A percentile compares a stretch with the other conserved stretches of the same genome.
Evolutionary conservation across 2,797 vertebrate genomes (phyloP).

Genomic region (Rhinophrynus dorsalis): DNA sequence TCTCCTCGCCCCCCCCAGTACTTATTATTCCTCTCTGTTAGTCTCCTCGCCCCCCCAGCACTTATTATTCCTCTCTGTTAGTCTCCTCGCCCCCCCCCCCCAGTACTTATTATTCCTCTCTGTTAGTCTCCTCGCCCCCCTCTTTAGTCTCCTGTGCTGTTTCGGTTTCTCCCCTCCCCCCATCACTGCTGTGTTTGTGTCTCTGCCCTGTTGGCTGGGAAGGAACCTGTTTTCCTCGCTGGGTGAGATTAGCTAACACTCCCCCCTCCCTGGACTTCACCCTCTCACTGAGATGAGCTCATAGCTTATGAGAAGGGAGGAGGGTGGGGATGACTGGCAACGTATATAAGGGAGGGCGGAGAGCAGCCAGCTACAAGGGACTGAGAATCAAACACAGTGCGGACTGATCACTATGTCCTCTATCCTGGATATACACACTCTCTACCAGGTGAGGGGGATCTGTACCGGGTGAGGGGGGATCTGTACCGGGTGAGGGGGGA

Average conservation of each 20-base stretch:
- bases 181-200: background rate
- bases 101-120: background rate
- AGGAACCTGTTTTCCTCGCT: constrained; percentile 20
- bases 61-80: too few species aligned
- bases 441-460: constrained; percentile 42
- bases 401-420: constrained; percentile 45
- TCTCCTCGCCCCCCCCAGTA: too few species aligned
- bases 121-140: background rate
- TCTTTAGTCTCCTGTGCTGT: background rate
- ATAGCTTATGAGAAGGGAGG: constrained; percentile 1
- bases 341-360: constrained; percentile 6
- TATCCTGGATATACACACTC: constrained; percentile 46
- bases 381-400: constrained; percentile 5
- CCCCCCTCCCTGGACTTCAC: constrained; percentile 10
- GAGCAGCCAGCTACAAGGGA: constrained; percentile 16
- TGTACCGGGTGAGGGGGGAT: too few species aligned
- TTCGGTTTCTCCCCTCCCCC: background rate
- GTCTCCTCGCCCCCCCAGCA: too few species aligned
- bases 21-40: too few species aligned
- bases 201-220: background rate
- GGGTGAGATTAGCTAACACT: constrained; percentile 10
- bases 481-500: too few species aligned
- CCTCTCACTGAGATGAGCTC: constrained; percentile 17
- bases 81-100: too few species aligned
- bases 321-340: background rate